A percentile compares a stretch with the other conserved stretches of the same genome.
Conservation (phyloP, 2,888 invertebrate genomes). For the Euplagia quadripunctaria region DNA sequence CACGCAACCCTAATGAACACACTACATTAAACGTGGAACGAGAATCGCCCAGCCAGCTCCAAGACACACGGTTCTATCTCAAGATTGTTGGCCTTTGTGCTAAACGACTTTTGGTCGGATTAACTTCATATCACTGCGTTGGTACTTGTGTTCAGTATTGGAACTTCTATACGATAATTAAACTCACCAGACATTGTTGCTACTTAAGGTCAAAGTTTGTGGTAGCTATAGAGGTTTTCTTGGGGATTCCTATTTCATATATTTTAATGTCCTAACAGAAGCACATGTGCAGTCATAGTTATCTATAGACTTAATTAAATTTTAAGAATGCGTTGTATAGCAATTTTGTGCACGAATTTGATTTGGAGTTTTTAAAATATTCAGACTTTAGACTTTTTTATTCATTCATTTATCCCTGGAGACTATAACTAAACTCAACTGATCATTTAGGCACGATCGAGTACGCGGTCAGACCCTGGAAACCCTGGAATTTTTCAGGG, state of each 20-base stretch:
- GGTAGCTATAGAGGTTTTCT: not conserved
- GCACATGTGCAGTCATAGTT: no score
- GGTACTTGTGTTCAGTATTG: constrained; percentile 12
- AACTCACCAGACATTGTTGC: not conserved
- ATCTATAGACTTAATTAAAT: no score
- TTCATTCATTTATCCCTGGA: no score
- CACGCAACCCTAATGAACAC: constrained; percentile 22
- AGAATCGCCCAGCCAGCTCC: constrained; percentile 16
- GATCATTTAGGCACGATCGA: no score
- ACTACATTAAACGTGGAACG: constrained; percentile 26
- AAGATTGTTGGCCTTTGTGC: constrained; percentile 22
- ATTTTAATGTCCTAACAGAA: no score
- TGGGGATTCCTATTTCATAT: not conserved
- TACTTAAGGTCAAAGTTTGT: constrained; percentile 2
- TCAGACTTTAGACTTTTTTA: no score
- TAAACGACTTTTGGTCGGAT: constrained; percentile 21
- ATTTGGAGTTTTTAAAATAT: no score
- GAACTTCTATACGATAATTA: not conserved
- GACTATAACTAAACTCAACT: no score
- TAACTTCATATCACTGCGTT: constrained; percentile 21
- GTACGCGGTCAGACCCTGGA: no score
- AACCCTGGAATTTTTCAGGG: no score
- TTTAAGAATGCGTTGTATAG: no score
- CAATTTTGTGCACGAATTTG: no score
- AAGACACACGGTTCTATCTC: constrained; percentile 17